These are phyloP conservation scores for Cliona cf. orientalis DNA, from an alignment of 37 sponge, comb jelly and placozoan genomes.

Conservation along the genomic window DNA sequence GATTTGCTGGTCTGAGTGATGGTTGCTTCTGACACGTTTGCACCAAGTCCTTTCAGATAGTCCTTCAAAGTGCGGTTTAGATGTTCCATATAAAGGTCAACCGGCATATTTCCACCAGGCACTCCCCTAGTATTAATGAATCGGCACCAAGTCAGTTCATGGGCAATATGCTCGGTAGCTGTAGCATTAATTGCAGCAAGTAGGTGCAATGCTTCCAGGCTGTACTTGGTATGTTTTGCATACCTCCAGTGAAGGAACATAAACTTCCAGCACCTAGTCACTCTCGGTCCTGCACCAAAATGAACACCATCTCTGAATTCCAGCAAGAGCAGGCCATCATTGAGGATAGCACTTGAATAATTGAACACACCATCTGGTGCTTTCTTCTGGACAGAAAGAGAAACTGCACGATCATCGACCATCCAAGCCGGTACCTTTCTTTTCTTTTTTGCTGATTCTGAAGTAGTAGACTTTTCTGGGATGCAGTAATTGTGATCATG, in stretches of 20 bases:
- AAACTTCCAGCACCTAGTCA: conserved; percentile 45
- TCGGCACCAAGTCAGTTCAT: conserved; percentile 29
- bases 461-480: no score
- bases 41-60: conserved; percentile 21
- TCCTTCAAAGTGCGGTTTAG: conserved; percentile 22
- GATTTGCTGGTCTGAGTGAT: conserved; percentile 30
- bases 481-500: no score
- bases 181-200: conserved; percentile 30
- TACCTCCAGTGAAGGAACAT: conserved; percentile 13
- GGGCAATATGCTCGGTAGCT: conserved; percentile 31
- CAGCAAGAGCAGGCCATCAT: conserved; percentile 46
- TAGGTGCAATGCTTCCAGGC: conserved; percentile 7
- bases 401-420: neutral
- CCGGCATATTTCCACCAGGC: conserved; percentile 26
- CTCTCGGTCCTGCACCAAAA: conserved; percentile 29
- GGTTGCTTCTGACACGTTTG: conserved; percentile 19
- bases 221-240: conserved; percentile 28
- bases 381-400: conserved; percentile 25
- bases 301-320: conserved; percentile 43
- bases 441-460: neutral
- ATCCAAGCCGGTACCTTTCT: neutral
- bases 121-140: conserved; percentile 11
- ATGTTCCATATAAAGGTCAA: no score
- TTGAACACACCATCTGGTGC: conserved; percentile 24
- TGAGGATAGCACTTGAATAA: conserved; percentile 19